phyloP scores from a whole-genome alignment of 2,797 vertebrate species.

The Avahi laniger region DNA sequence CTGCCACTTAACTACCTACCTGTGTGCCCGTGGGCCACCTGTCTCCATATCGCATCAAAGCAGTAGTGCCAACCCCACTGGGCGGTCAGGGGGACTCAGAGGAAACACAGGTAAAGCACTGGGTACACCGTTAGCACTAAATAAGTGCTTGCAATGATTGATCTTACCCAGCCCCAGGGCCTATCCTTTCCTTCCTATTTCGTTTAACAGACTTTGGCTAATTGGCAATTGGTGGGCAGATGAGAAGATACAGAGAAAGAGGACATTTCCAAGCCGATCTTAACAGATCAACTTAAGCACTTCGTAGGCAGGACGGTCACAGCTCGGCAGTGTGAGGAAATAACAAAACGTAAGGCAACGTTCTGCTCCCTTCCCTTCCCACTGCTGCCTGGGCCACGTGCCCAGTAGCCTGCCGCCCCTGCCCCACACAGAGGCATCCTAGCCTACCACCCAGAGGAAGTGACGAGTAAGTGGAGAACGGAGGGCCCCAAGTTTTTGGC shows the following conservation, averaged over 20 bases:
- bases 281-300: not conserved
- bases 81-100: not conserved
- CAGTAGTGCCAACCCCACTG: not conserved
- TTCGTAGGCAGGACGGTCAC: not conserved
- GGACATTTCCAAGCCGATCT: not conserved
- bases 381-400: not conserved
- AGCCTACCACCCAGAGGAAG: not conserved
- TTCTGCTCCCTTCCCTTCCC: not conserved
- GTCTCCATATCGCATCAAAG: not conserved
- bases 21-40: rapidly evolving
- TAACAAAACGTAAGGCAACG: rapidly evolving
- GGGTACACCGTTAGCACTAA: not conserved
- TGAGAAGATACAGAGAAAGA: not conserved
- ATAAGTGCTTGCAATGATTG: not conserved
- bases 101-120: not conserved
- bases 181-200: not conserved
- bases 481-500: not conserved
- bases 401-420: not conserved
- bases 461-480: not conserved
- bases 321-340: not conserved
- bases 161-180: not conserved
- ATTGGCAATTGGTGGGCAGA: not conserved
- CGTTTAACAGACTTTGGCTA: not conserved
- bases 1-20: not conserved
- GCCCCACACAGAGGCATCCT: rapidly evolving